Conservation (phyloP, 2,888 invertebrate species). For the Scelioninae gen. 1 region DNA sequence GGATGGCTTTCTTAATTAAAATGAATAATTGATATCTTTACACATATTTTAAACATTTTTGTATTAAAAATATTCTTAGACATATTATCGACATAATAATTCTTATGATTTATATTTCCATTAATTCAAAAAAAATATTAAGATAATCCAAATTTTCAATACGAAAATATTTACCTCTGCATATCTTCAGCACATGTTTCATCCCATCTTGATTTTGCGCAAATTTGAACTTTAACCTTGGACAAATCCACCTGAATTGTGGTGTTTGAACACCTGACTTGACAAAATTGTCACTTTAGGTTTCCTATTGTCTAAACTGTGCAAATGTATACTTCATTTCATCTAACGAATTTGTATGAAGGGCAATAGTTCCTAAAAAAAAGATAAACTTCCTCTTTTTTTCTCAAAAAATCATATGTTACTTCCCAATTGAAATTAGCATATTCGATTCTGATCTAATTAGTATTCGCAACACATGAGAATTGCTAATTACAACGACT, state of each 20-base stretch:
- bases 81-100: no score
- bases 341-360: neutral
- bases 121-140: no score
- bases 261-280: slow-evolving; percentile 8
- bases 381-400: neutral
- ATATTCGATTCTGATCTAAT: slow-evolving; percentile 35
- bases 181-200: neutral
- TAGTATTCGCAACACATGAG: slow-evolving; percentile 23
- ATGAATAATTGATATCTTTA: no score
- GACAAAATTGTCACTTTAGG: neutral
- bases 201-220: neutral
- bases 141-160: no score
- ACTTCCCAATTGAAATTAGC: slow-evolving; percentile 15
- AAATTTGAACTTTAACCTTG: neutral
- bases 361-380: neutral
- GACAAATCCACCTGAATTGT: slow-evolving; percentile 1
- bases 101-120: no score
- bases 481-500: slow-evolving; percentile 28
- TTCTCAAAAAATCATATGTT: neutral
- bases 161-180: neutral
- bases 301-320: neutral
- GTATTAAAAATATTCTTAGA: no score
- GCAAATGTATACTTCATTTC: neutral
- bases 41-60: no score
- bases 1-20: no score